A percentile compares a stretch with the other conserved stretches of the same genome.
Evolutionary conservation across 1,140 invertebrate genomes (phyloP).

Genomic region (Ceratina australensis): DNA sequence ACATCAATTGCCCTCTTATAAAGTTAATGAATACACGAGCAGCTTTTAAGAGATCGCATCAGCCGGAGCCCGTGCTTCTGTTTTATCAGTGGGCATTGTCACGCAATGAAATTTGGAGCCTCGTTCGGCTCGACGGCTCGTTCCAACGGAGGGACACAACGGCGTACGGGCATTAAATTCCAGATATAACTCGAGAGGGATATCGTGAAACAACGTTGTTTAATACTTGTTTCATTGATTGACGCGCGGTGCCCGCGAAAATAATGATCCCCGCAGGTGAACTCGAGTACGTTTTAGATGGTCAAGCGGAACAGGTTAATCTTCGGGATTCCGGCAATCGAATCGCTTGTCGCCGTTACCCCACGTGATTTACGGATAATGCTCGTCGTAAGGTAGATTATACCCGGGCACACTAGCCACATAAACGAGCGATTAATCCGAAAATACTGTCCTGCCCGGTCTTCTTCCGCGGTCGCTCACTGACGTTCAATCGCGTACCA

Average conservation of each 20-base stretch:
- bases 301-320: conserved; percentile 70
- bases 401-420: conserved; percentile 43
- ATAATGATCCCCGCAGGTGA: conserved; percentile 18
- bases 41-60: background rate
- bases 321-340: conserved; percentile 68
- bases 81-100: background rate
- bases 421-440: conserved; percentile 73
- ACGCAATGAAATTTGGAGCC: background rate
- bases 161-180: background rate
- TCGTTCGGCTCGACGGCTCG: background rate
- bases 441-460: conserved; percentile 67
- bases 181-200: background rate
- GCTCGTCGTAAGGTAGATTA: conserved; percentile 66
- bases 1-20: conserved; percentile 21
- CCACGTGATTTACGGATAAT: conserved; percentile 72
- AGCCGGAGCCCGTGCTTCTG: background rate
- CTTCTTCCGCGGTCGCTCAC: background rate
- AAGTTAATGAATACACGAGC: background rate
- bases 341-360: conserved; percentile 66
- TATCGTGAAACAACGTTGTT: conserved; percentile 16
- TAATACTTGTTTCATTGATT: background rate
- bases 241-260: background rate
- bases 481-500: too few species aligned
- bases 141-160: background rate
- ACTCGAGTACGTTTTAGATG: conserved; percentile 3